A percentile compares a stretch with the other conserved stretches of the same genome.
Conservation (phyloP, 1,140 invertebrate species). For the Laodelphax striatellus region DNA sequence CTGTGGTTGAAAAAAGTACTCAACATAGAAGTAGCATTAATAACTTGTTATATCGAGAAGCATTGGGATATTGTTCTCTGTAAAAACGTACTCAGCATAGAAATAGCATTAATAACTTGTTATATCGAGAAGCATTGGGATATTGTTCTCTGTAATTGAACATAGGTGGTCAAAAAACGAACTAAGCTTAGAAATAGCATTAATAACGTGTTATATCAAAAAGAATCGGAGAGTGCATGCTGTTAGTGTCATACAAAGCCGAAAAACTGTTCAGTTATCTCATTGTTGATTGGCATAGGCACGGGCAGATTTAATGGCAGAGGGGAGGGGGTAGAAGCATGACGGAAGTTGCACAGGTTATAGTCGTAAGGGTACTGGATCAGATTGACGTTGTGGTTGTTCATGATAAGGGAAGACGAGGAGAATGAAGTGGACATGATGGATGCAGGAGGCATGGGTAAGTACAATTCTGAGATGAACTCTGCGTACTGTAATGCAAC, state of each 20-base stretch:
- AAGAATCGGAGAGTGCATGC: no score
- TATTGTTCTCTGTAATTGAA: no score
- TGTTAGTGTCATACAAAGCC: constrained; percentile 38
- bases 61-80: no score
- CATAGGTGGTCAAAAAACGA: no score
- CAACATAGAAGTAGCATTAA: no score
- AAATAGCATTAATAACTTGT: no score
- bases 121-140: no score
- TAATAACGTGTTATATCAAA: no score
- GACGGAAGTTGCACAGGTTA: constrained; percentile 14
- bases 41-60: no score
- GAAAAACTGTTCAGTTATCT: constrained; percentile 52
- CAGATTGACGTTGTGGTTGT: constrained; percentile 2
- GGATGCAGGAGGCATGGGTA: constrained; percentile 27
- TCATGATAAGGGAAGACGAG: constrained; percentile 12
- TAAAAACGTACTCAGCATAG: no score
- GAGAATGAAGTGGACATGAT: neutral
- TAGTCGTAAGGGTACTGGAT: neutral
- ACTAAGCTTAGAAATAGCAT: no score
- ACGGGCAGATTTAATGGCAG: constrained; percentile 16
- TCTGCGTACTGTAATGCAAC: constrained; percentile 46
- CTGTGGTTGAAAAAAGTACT: no score
- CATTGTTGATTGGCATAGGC: constrained; percentile 28
- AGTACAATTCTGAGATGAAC: constrained; percentile 60
- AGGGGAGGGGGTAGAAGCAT: constrained; percentile 30